Conservation (phyloP, 2,888 invertebrate genomes). For the Agrenia bidenticulata region DNA sequence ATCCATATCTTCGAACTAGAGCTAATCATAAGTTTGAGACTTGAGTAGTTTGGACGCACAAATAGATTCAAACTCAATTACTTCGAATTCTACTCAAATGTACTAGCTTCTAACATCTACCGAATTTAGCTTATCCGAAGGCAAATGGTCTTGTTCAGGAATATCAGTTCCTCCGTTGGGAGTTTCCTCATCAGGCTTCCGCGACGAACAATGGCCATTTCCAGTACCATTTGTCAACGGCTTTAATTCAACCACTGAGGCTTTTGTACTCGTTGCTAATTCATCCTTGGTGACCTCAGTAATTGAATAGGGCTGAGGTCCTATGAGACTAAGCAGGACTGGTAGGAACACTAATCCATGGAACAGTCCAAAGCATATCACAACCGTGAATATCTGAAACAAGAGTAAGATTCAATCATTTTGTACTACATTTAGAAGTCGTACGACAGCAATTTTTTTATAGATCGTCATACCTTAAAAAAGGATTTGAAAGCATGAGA, state of each 20-base stretch:
- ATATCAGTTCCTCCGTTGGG: not conserved
- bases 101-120: too few relatives aligned
- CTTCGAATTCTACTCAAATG: too few relatives aligned
- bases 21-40: too few relatives aligned
- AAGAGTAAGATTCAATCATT: slow-evolving; percentile 29
- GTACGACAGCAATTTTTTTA: too few relatives aligned
- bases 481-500: slow-evolving; percentile 60
- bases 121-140: too few relatives aligned
- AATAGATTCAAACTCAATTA: too few relatives aligned
- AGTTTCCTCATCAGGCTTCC: too few relatives aligned
- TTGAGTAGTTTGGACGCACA: too few relatives aligned
- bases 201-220: not conserved
- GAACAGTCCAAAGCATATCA: slow-evolving; percentile 74
- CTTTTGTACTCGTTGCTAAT: not conserved
- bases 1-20: too few relatives aligned
- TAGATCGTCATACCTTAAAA: slow-evolving; percentile 60
- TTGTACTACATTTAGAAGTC: not conserved
- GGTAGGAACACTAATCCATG: slow-evolving; percentile 76
- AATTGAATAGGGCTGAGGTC: slow-evolving; percentile 63
- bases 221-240: slow-evolving; percentile 6
- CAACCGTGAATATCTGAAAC: slow-evolving; percentile 72
- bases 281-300: slow-evolving; percentile 9
- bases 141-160: not conserved
- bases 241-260: slow-evolving; percentile 1
- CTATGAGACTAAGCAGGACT: slow-evolving; percentile 71